Conservation (phyloP, 2,797 vertebrate genomes). For the Cacajao melanocephalus region DNA sequence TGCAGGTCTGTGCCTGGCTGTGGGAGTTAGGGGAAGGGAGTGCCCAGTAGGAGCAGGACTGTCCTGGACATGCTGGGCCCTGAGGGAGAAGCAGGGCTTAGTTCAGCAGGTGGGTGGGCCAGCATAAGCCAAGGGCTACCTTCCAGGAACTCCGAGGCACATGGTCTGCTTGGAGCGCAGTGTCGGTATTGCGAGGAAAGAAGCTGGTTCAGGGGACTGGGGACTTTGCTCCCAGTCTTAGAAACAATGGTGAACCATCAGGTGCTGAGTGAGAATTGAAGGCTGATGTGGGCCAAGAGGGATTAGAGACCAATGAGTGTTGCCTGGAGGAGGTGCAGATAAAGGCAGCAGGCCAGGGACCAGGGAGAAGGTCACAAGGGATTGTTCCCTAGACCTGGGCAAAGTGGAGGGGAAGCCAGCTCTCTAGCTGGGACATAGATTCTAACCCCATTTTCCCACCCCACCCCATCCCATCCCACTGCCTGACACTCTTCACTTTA, state of each 20-base stretch:
- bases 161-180: not conserved
- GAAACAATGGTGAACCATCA: not conserved
- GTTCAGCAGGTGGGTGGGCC: not conserved
- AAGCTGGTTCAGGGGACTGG: not conserved
- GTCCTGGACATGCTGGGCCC: not conserved
- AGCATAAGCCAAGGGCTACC: not conserved
- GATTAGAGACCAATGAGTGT: not conserved
- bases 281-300: not conserved
- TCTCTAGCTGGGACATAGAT: not conserved
- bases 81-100: not conserved
- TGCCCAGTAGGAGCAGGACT: not conserved
- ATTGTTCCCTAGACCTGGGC: not conserved
- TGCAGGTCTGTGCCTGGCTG: not conserved
- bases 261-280: not conserved
- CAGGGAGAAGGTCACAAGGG: not conserved
- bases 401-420: not conserved
- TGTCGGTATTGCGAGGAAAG: not conserved
- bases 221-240: not conserved
- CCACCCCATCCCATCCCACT: no score
- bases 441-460: not conserved
- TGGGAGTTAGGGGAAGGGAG: not conserved
- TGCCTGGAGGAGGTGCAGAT: not conserved
- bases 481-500: not conserved
- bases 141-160: not conserved
- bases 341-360: not conserved